phyloP scores from a whole-genome alignment of 1,140 invertebrate genomes.

The Asbolus verrucosus region DNA sequence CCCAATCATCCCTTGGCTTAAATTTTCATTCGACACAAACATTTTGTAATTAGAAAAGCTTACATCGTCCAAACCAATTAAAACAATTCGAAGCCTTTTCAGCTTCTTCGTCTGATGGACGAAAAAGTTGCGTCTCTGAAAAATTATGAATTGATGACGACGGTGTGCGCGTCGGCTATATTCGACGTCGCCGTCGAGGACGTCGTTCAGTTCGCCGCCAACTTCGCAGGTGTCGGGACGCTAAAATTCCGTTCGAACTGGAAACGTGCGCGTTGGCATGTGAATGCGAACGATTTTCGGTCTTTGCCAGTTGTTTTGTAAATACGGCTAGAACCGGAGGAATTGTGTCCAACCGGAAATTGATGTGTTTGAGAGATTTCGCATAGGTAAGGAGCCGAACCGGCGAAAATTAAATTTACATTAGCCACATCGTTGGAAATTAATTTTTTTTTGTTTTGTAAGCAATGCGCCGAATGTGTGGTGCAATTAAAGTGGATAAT shows the following conservation, averaged over 20 bases:
- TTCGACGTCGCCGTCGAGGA: constrained; percentile 45
- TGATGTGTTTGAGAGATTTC: neutral
- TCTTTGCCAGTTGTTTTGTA: too few relatives aligned
- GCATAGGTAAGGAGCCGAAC: too few relatives aligned
- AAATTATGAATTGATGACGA: constrained; percentile 28
- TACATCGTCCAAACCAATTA: constrained; percentile 27
- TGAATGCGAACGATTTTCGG: constrained; percentile 36
- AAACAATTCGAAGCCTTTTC: too few relatives aligned
- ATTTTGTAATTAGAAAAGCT: constrained; percentile 12
- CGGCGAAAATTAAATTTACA: too few relatives aligned
- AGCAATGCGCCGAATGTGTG: too few relatives aligned
- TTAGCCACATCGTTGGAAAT: too few relatives aligned
- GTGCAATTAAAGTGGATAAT: too few relatives aligned
- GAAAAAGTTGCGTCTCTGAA: constrained; percentile 13
- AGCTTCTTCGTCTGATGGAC: neutral
- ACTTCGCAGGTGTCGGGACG: constrained; percentile 46
- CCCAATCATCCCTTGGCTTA: constrained; percentile 6
- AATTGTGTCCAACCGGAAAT: neutral
- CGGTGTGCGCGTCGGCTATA: constrained; percentile 43
- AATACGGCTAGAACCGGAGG: neutral
- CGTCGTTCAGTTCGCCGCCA: constrained; percentile 53
- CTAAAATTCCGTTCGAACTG: neutral
- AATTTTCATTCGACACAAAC: constrained; percentile 7
- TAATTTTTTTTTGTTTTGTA: too few relatives aligned
- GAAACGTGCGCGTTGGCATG: constrained; percentile 36